Base-by-base conservation (phyloP, 2,113 vertebrate species). In the Osmerus mordax region DNA sequence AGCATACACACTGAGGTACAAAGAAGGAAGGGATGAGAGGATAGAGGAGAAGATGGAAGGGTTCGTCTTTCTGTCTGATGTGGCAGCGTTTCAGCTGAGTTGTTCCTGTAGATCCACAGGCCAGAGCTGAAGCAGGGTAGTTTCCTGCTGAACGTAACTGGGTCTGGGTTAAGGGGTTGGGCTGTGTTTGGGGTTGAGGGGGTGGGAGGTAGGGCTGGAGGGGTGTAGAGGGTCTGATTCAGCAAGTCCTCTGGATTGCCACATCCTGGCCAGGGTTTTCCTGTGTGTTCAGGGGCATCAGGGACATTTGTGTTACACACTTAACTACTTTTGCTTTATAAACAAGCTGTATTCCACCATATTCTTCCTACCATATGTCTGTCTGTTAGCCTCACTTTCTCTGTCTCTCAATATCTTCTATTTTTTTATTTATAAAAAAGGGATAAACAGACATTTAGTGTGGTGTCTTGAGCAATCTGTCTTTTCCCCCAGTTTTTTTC, bases 211-310 rank as follows among this genome's bases (percentile, higher is more conserved):
- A 71, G 23, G 4, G 67, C 32, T 73, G 72, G 74, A 70, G 64
- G 70, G 14, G 70, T 69, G 60, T 29, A 36, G 75, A 74, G 70
- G 59, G 69, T 84, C 88, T 89, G 90, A 90, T 82, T 91, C 85
- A 90, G 87, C 88, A 89, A 69, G 64, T 76, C 19, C 25, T 73
- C 74, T 77, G 69, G 78, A 63, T n/a, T 23, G 41, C 79, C 79
- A 70, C 84, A 87, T 89, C 84, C 85, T 87, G 82, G 81, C 78
- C 77, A 71, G 70, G 74, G 76, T 74, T 75, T 81, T 76, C 67
- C 74, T 69, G 73, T 16, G 64, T 41, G 18, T 65, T 51, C 14
- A 1, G 47, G 3, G 41, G 47, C 51, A 21, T n/a, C 62, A 36
- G 25, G 32, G 28, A 8, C 18, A 36, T 18, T 14, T 41, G 16